Percentiles rank a stretch among this genome's conserved stretches.
phyloP scores from a whole-genome alignment of 1,140 invertebrate genomes.

The Nephotettix cincticeps region DNA sequence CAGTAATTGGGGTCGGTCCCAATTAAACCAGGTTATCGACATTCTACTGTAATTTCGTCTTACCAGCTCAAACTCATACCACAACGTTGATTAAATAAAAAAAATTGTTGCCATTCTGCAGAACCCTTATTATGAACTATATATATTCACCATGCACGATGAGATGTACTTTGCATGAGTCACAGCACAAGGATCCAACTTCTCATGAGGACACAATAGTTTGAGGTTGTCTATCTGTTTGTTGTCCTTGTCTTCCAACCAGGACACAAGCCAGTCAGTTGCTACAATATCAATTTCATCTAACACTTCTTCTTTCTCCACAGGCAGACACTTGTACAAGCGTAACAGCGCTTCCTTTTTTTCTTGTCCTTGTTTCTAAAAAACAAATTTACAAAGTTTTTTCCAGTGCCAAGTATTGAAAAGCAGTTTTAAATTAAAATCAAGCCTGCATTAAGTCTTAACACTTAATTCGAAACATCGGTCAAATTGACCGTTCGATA shows the following conservation, averaged over 20 bases:
- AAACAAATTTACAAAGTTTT: not conserved
- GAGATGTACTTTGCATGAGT: slow-evolving; percentile 37
- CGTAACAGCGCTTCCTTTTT: slow-evolving; percentile 29
- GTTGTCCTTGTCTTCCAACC: slow-evolving; percentile 31
- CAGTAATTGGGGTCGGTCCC: no score
- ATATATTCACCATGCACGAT: slow-evolving; percentile 31
- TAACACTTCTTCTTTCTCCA: slow-evolving; percentile 4
- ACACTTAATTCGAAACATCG: no score
- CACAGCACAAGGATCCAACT: slow-evolving; percentile 35
- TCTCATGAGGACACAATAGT: slow-evolving; percentile 36
- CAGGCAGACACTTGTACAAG: slow-evolving; percentile 23
- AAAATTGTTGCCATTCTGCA: no score
- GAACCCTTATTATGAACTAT: no score
- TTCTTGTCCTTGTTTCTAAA: slow-evolving; percentile 23
- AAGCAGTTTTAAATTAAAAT: no score
- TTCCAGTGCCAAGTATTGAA: no score
- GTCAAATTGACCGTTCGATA: no score
- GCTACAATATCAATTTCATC: slow-evolving; percentile 35
- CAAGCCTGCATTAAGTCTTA: no score
- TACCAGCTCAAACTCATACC: no score
- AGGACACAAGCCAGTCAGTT: slow-evolving; percentile 35
- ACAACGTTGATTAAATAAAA: no score
- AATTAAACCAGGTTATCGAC: no score
- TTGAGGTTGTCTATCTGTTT: slow-evolving; percentile 35
- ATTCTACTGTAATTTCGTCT: no score